Percentiles rank a stretch among this genome's conserved stretches.
These are phyloP conservation scores for Clivina fossor DNA, from an alignment of 2,888 invertebrate genomes.

Conservation along the genomic window DNA sequence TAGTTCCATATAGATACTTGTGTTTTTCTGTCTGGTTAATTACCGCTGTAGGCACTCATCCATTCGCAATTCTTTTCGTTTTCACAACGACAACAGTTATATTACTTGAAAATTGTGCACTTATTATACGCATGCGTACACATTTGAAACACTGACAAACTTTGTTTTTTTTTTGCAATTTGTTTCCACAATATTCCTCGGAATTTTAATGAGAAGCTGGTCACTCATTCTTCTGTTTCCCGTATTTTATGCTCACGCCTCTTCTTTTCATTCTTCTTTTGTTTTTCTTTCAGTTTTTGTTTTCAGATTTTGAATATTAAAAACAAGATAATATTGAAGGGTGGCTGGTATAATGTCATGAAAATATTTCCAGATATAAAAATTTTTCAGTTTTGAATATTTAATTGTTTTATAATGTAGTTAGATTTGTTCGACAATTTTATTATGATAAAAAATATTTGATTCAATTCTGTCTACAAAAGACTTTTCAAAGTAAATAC, in stretches of 20 bases:
- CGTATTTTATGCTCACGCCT: too few species aligned
- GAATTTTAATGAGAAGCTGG: constrained; percentile 19
- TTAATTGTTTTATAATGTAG: too few species aligned
- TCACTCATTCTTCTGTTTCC: constrained; percentile 5
- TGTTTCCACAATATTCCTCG: constrained; percentile 19
- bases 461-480: too few species aligned
- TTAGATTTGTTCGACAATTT: too few species aligned
- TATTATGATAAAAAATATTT: too few species aligned
- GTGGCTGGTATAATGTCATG: too few species aligned
- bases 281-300: not conserved
- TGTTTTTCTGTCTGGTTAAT: constrained; percentile 27
- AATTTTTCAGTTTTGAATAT: too few species aligned
- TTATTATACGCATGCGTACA: constrained; percentile 25
- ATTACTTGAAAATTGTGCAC: constrained; percentile 24
- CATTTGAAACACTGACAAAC: constrained; percentile 17
- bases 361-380: too few species aligned
- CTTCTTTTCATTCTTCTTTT: not conserved
- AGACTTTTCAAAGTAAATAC: too few species aligned
- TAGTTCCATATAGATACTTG: too few species aligned
- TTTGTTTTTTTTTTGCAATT: constrained; percentile 26
- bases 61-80: constrained; percentile 4
- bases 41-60: constrained; percentile 14
- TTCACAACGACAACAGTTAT: constrained; percentile 20
- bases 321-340: too few species aligned
- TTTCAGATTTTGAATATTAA: constrained; percentile 7